These are phyloP conservation scores for Drosophila triauraria DNA, from an alignment of 1,140 invertebrate species.

Conservation along the genomic window DNA sequence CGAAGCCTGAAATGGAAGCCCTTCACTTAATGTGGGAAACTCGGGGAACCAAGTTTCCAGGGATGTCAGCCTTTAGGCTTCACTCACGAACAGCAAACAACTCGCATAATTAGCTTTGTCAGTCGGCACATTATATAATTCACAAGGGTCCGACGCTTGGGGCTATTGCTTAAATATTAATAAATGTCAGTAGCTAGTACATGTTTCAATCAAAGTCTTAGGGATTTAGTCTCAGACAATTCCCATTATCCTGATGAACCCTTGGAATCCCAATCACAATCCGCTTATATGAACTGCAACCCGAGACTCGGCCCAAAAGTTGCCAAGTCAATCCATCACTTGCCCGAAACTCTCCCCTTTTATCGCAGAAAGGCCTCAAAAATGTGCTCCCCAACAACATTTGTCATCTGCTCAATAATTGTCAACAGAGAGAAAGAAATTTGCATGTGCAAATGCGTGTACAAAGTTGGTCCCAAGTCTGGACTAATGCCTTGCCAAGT, in stretches of 20 bases:
- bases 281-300: conserved; percentile 7
- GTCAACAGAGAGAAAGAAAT: conserved; percentile 52
- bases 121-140: too few species aligned
- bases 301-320: conserved; percentile 2
- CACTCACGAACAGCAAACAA: conserved; percentile 5
- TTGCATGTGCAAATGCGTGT: conserved; percentile 34
- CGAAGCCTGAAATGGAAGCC: conserved; percentile 24
- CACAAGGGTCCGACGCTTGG: too few species aligned
- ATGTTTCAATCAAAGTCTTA: too few species aligned
- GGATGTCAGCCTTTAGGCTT: not conserved
- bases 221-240: not conserved
- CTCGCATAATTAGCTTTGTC: not conserved
- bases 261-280: not conserved
- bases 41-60: not conserved
- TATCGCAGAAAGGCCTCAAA: conserved; percentile 18
- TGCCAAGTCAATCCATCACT: conserved; percentile 36
- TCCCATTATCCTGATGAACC: conserved; percentile 2
- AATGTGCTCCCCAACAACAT: conserved; percentile 37
- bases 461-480: conserved; percentile 31
- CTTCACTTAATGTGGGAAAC: conserved; percentile 15
- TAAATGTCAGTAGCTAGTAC: too few species aligned
- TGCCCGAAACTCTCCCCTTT: not conserved
- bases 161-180: too few species aligned
- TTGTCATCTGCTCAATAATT: conserved; percentile 80
- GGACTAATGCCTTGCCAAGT: conserved; percentile 63